Conservation (phyloP, 2,888 invertebrate species). For the Dasypogon diadema region DNA sequence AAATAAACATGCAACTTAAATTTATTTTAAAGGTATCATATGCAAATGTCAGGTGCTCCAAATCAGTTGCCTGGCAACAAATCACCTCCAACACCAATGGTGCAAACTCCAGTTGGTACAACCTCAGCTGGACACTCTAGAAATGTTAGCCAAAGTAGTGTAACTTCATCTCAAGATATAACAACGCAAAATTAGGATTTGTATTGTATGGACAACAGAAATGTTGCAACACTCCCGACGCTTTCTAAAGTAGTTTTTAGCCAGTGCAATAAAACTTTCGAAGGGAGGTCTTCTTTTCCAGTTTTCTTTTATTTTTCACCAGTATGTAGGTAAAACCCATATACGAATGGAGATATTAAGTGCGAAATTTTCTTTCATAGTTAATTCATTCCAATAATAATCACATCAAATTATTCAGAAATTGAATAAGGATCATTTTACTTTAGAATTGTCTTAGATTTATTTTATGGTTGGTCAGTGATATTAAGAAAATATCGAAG, state of each 20-base stretch:
- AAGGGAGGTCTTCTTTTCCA: not conserved
- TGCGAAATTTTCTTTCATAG: conserved; percentile 2
- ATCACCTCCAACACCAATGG: conserved; percentile 77
- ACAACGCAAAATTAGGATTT: conserved; percentile 29
- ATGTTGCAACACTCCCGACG: conserved; percentile 21
- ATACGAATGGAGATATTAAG: not conserved
- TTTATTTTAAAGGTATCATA: conserved; percentile 72
- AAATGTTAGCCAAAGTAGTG: conserved; percentile 74
- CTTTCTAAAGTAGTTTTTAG: conserved; percentile 26
- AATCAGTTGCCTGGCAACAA: conserved; percentile 73
- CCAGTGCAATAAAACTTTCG: conserved; percentile 23
- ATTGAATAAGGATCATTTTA: not conserved
- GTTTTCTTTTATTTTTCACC: conserved; percentile 18
- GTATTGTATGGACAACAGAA: not conserved
- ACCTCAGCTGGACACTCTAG: conserved; percentile 71
- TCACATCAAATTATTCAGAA: not conserved
- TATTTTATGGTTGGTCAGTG: conserved; percentile 3
- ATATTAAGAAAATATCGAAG: conserved; percentile 26
- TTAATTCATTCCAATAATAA: conserved; percentile 2
- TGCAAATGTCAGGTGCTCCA: conserved; percentile 77
- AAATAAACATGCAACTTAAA: not conserved
- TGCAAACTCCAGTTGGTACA: conserved; percentile 75
- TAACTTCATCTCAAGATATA: conserved; percentile 59
- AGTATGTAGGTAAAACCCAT: conserved; percentile 8
- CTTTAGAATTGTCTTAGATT: conserved; percentile 22